phyloP scores from a whole-genome alignment of 2,888 invertebrate species.

The Lycocerus yunnanus region DNA sequence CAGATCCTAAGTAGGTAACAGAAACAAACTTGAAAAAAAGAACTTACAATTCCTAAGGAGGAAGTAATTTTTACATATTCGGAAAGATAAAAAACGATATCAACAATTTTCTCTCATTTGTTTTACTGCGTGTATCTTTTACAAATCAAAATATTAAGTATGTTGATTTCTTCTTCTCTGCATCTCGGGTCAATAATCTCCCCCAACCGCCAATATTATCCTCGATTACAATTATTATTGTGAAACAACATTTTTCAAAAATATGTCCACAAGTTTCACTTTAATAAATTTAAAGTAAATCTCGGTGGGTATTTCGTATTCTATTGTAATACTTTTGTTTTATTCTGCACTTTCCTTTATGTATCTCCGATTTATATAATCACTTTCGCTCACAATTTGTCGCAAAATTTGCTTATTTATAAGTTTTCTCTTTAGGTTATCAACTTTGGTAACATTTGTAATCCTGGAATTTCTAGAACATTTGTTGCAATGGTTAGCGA shows the following conservation, averaged over 20 bases:
- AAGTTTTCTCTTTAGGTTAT: conserved; percentile 16
- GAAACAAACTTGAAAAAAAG: neutral
- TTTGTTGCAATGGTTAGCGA: too few relatives aligned
- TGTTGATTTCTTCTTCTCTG: conserved; percentile 14
- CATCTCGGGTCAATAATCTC: conserved; percentile 2
- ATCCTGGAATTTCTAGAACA: neutral
- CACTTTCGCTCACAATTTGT: conserved; percentile 19
- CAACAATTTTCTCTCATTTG: conserved; percentile 13
- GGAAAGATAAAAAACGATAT: neutral
- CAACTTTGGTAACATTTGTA: neutral
- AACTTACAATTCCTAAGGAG: neutral
- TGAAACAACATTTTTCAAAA: neutral
- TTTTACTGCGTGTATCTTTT: conserved; percentile 6
- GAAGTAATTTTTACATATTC: conserved; percentile 3
- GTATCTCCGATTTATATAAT: conserved; percentile 13
- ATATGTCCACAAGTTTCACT: neutral
- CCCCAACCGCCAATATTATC: neutral
- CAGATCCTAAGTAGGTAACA: neutral
- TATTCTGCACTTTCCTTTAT: neutral
- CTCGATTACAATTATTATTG: neutral
- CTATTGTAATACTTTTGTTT: neutral
- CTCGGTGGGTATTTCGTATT: neutral
- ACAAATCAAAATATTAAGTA: conserved; percentile 3
- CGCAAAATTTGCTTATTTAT: conserved; percentile 8
- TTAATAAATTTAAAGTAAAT: neutral